Evolutionary conservation across 2,113 vertebrate genomes (phyloP), one percentile per base, ranked within the genome.

Genomic region (Octodon degus): DNA sequence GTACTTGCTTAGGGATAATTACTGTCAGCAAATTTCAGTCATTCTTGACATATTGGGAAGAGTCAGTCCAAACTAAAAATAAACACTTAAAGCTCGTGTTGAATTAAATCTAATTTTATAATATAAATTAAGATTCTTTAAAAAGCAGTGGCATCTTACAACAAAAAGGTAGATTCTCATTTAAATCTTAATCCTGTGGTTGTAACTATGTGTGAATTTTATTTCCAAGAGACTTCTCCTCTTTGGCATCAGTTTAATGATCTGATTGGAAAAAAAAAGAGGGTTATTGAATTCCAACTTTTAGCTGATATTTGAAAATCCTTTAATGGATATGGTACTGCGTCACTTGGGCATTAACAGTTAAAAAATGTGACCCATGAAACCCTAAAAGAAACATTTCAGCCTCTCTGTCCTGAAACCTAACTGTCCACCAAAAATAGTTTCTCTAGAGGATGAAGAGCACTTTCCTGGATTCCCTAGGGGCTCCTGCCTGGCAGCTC

Each of bases 11-110:
- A 70, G 50, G 60, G 47, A 94, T 79, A 91, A 96, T 91, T 90
- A 86, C 84, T 94, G 87, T 95, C 96, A 92, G 85, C 72, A 94
- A 90, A 95, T 96, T 96, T 96, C 90, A 96, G 0, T 97, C 95
- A 92, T 96, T 90, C 20, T 90, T 96, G 96, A 96, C 25, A 19
- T 80, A 53, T 47, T 93, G 77, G 89, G 89, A 93, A 62, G 67
- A 96, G 40, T 94, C 85, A 74, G 62, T 93, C 87, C 89, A 96
- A 96, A 97, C 76, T 96, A 96, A 97, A 95, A 97, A 95, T 97
- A 95, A 94, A 91, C 12, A 3, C 65, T 55, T 67, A 93, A 96
- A 87, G 40, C 70, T 81, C 32, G 40, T 79, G 37, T 93, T 96
- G 34, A 96, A 85, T 95, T 96, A 82, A 93, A 62, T 88, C 82